Percentiles rank a stretch among this genome's conserved stretches.
Conservation (phyloP, 2,888 invertebrate species). For the Cataglyphis livida region DNA sequence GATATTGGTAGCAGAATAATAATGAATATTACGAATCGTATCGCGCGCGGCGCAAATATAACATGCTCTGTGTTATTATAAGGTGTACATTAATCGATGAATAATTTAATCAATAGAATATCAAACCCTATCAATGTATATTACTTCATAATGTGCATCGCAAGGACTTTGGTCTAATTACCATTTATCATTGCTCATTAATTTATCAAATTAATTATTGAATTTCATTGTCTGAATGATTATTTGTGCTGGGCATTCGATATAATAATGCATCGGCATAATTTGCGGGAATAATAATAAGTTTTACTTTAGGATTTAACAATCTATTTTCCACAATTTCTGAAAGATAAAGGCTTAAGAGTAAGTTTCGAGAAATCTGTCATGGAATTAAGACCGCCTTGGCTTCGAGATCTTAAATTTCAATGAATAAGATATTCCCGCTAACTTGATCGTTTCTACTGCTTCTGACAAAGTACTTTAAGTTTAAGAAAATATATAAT, state of each 20-base stretch:
- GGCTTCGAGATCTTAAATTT: neutral
- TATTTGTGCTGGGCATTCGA: neutral
- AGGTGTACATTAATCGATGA: constrained; percentile 27
- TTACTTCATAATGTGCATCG: constrained; percentile 22
- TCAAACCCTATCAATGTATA: neutral
- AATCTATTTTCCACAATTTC: constrained; percentile 15
- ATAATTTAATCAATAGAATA: constrained; percentile 23
- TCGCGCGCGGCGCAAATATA: neutral
- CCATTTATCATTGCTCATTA: neutral
- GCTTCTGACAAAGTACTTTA: neutral
- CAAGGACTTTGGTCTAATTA: constrained; percentile 35
- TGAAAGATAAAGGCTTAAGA: neutral
- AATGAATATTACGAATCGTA: constrained; percentile 14
- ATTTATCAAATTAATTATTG: constrained; percentile 37
- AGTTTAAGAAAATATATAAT: constrained; percentile 1
- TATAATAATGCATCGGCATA: neutral
- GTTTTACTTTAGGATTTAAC: neutral
- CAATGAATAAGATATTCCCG: neutral
- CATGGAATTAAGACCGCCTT: constrained; percentile 3
- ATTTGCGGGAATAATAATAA: constrained; percentile 21
- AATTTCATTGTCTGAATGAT: constrained; percentile 23
- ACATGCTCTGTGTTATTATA: neutral
- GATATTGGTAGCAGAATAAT: neutral
- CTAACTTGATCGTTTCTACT: neutral
- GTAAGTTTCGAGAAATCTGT: constrained; percentile 21